Evolutionary conservation across 2,113 vertebrate species (phyloP).

Genomic region (Ariopsis seemanni): DNA sequence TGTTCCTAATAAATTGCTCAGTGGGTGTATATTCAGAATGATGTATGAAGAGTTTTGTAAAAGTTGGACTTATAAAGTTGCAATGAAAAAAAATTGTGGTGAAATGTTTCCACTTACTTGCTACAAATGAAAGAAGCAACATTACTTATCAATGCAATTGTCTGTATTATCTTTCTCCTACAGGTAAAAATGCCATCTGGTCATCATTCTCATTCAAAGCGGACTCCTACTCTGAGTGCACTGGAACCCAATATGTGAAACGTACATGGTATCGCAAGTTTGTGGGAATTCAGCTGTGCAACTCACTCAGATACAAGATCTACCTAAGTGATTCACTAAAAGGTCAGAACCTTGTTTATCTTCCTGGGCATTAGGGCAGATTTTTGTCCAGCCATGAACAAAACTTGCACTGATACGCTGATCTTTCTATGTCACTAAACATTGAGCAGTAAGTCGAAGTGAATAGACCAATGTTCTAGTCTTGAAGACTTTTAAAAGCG

Average conservation of each 20-base stretch:
- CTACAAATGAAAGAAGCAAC: not conserved
- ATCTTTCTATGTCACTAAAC: not conserved
- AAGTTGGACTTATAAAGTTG: not conserved
- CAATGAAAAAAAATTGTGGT: not conserved
- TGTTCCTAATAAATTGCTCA: not conserved
- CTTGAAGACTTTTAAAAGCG: not conserved
- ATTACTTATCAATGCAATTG: not conserved
- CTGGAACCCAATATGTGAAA: slow-evolving; percentile 90
- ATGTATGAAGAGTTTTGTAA: not conserved
- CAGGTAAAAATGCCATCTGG: slow-evolving; percentile 97
- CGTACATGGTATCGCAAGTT: slow-evolving; percentile 99
- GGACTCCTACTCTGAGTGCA: slow-evolving; percentile 91
- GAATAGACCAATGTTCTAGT: not conserved
- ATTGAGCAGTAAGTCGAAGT: not conserved
- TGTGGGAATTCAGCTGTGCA: slow-evolving; percentile 97
- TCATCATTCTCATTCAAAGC: slow-evolving; percentile 89
- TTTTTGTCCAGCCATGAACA: not conserved
- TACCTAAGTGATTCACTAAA: slow-evolving; percentile 94
- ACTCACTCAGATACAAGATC: slow-evolving; percentile 98
- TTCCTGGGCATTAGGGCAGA: not conserved
- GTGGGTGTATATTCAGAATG: not conserved
- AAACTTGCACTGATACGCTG: not conserved
- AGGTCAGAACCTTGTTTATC: slow-evolving; percentile 73
- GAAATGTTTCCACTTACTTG: not conserved
- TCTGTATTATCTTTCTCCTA: slow-evolving; percentile 10